Base-by-base conservation (phyloP, 2,888 invertebrate species). In the Elmis aenea region DNA sequence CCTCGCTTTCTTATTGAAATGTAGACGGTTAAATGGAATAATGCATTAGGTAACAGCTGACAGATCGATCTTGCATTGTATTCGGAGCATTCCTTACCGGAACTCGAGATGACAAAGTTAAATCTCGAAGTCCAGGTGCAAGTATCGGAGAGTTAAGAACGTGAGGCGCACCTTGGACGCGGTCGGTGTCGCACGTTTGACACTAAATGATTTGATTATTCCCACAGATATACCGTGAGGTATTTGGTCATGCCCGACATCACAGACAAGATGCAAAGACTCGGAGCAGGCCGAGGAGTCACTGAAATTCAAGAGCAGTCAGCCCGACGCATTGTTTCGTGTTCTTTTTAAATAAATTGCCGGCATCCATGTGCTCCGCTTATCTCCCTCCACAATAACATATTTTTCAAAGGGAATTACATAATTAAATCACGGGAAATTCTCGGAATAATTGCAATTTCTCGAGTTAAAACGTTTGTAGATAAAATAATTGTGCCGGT, bases 201-300 rank as follows among this genome's bases (percentile, higher is more conserved):
- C 54, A 48, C 54, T 54, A 54, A 55, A 55, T 52, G 54, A 55
- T 57, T 55, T 51, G 57, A 57, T 57, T 56, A 55, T 57, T 57
- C 55, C 52, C 55, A 47, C 52, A 54, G 53, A 51, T 50, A 51
- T 41, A 51, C 46, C 54, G 54, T 55, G 55, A 55, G 54, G 46
- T 46, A 46, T 53, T 56, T 50, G 50, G 52, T 58, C 54, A 54
- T 58, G 58, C 50, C 56, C 51, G 50, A 52, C 46, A 52, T 55
- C 51, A 51, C 54, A 46, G 48, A 51, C 48, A 52, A 52, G 41
- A 46, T 36, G 30, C 45, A 41, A 43, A 40, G 23, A 18, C 21
- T 33, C n/a, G n/a, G n/a, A n/a, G n/a, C n/a, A n/a, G n/a, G n/a
- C n/a, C n/a, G n/a, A n/a, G n/a, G n/a, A n/a, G n/a, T n/a, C n/a